Base-by-base conservation (phyloP, 2,888 invertebrate genomes). In the Ariolimax columbianus region DNA sequence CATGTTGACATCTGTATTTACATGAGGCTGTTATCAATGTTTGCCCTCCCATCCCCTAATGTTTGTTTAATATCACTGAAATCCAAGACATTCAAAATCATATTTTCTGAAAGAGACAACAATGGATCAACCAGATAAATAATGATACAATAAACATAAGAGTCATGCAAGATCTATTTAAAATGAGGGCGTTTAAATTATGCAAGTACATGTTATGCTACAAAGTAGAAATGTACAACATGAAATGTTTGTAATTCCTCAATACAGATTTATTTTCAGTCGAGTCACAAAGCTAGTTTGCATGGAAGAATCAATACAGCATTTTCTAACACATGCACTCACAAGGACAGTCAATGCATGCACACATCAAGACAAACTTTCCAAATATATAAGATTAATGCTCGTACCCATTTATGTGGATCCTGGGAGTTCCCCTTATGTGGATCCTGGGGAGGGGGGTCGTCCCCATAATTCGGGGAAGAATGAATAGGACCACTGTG, bases 31-130 rank as follows among this genome's bases (percentile, higher is more conserved):
- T 40, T 26, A 38, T 17, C n/a, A n/a, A n/a, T 23, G 36, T 14
- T 30, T 66, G 11, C 33, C 14, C 17, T 33, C 33, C 75, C 33
- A 11, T 17, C 51, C 6, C 51, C 7, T 6, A 33, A 30, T 33
- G 23, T n/a, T n/a, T 33, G 23, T 36, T 55, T 55, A 77, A 40
- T 78, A 78, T 78, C 68, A 80, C 30, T 68, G 68, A 80, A 23
- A 68, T 33, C 30, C 33, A 30, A 47, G 80, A 38, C 30, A 80
- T 47, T 68, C 33, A 47, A 36, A 23, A 78, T 0, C 59, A 36
- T 30, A 63, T 51, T 43, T 38, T 17, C n/a, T n/a, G n/a, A n/a
- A n/a, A 63, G 33, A 38, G 3, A 2, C 26, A 59, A 19, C 63
- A 68, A 30, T 80, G 36, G 43, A 80, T 2, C 40, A 23, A 43